Percentiles rank a stretch among this genome's conserved stretches.
phyloP scores from a whole-genome alignment of 2,113 vertebrate genomes.

The Labeo rohita region DNA sequence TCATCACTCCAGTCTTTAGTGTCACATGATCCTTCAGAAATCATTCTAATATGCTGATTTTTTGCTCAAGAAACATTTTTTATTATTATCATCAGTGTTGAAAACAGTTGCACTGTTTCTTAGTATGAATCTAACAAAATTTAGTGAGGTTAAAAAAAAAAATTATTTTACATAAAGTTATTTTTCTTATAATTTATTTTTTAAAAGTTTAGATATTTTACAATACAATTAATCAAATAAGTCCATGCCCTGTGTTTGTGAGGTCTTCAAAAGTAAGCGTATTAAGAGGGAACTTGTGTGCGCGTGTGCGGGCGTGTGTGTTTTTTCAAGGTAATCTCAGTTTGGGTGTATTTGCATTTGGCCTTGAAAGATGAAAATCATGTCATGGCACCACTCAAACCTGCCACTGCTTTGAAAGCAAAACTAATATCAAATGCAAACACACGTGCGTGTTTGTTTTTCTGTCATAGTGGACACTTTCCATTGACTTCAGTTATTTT shows the following conservation, averaged over 20 bases:
- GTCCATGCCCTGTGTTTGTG: background rate
- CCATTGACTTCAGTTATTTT: background rate
- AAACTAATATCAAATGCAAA: background rate
- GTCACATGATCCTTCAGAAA: background rate
- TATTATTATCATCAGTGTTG: no score
- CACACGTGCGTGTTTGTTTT: background rate
- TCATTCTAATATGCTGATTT: no score
- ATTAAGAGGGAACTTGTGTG: constrained; percentile 9
- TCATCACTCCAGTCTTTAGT: no score
- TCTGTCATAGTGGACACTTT: background rate
- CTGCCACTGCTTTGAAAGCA: background rate
- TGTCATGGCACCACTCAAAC: background rate
- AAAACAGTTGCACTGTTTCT: no score
- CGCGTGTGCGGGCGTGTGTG: no score
- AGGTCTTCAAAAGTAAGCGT: background rate
- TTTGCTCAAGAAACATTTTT: no score
- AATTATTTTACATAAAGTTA: background rate
- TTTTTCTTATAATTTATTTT: background rate
- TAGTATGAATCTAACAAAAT: background rate
- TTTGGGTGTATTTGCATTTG: background rate
- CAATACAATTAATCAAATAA: background rate
- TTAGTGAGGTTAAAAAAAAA: background rate
- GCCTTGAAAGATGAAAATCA: background rate
- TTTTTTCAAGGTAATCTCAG: background rate
- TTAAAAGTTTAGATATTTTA: background rate